Percentiles rank a stretch among this genome's conserved stretches.
Evolutionary conservation across 2,888 invertebrate species (phyloP).

Genomic region (Cremastinae sp.): DNA sequence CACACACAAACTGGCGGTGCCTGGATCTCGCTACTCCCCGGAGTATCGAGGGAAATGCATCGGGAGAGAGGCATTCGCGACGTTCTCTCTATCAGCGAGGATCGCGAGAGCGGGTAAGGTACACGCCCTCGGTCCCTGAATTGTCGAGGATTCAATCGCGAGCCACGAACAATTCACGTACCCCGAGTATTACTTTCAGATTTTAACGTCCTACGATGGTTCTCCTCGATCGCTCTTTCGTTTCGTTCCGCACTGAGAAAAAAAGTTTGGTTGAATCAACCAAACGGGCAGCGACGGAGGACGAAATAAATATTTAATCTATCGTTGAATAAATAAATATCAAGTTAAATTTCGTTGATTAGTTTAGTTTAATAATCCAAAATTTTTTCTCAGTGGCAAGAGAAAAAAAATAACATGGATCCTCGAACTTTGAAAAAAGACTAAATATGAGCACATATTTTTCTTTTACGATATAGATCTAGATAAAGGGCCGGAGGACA

Average conservation of each 20-base stretch:
- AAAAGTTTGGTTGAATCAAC: neutral
- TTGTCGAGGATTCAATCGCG: slow-evolving; percentile 61
- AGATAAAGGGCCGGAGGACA: too few relatives aligned
- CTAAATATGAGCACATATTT: too few relatives aligned
- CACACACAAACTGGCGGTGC: slow-evolving; percentile 37
- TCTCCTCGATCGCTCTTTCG: too few relatives aligned
- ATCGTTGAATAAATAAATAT: too few relatives aligned
- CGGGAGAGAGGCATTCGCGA: slow-evolving; percentile 6
- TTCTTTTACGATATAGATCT: slow-evolving; percentile 9
- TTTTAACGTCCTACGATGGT: neutral
- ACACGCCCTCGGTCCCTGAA: slow-evolving; percentile 48
- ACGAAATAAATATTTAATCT: too few relatives aligned
- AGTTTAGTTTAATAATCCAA: too few relatives aligned
- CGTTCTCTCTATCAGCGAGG: slow-evolving; percentile 44
- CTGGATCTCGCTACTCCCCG: slow-evolving; percentile 25
- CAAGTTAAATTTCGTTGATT: too few relatives aligned
- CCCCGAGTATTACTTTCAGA: too few relatives aligned
- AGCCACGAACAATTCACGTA: slow-evolving; percentile 14
- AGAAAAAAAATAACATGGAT: too few relatives aligned
- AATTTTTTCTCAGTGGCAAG: too few relatives aligned
- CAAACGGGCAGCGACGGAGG: slow-evolving; percentile 5
- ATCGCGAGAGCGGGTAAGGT: slow-evolving; percentile 44
- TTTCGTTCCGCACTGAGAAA: too few relatives aligned
- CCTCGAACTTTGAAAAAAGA: too few relatives aligned
- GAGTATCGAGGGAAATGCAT: neutral